Evolutionary conservation across 2,113 vertebrate species (phyloP).

Genomic region (Megaceryle torquata): DNA sequence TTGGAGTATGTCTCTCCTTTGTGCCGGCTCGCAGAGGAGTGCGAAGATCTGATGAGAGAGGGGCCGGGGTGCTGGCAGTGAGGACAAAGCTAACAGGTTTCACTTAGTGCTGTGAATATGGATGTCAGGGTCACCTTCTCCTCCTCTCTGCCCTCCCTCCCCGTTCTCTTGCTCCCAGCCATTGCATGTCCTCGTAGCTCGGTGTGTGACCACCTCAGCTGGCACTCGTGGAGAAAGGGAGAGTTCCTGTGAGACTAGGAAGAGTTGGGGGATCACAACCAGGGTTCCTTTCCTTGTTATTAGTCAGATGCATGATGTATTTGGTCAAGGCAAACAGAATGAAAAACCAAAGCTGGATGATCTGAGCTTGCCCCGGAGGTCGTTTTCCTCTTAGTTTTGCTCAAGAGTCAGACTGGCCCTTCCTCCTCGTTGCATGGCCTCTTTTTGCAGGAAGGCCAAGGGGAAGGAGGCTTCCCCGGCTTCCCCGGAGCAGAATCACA

Average conservation of each 20-base stretch:
- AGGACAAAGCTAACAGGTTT: conserved; percentile 30
- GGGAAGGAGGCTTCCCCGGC: background rate
- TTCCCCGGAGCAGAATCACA: background rate
- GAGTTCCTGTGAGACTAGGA: background rate
- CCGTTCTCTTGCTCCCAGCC: background rate
- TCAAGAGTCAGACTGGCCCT: background rate
- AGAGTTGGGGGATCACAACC: background rate
- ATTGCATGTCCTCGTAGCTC: background rate
- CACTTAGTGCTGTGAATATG: background rate
- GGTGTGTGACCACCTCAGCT: background rate
- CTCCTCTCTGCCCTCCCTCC: background rate
- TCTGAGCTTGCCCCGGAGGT: background rate
- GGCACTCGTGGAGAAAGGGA: background rate
- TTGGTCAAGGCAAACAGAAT: background rate
- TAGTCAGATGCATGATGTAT: background rate
- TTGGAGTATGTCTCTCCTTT: conserved; percentile 76
- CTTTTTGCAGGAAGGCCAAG: background rate
- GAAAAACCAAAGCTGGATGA: background rate
- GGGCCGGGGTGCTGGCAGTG: background rate
- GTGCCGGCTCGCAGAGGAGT: conserved; percentile 65
- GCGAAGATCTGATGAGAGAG: conserved; percentile 32
- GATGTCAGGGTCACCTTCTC: conserved; percentile 52
- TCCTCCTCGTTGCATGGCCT: background rate
- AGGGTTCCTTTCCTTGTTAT: background rate
- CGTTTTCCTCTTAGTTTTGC: background rate